These are phyloP conservation scores for Scaptomyza reducta DNA, from an alignment of 2,888 invertebrate genomes.

Conservation along the genomic window DNA sequence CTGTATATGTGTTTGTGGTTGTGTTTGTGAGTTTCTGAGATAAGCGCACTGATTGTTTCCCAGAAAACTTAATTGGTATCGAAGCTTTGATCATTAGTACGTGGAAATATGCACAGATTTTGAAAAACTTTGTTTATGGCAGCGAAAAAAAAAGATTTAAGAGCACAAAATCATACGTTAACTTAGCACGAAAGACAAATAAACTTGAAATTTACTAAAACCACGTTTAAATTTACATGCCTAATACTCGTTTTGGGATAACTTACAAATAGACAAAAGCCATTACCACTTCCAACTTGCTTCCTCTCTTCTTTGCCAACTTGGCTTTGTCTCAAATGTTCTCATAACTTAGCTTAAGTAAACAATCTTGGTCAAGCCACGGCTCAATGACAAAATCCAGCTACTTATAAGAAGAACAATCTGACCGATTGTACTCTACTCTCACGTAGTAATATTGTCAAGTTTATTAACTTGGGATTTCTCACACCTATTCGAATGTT, in stretches of 20 bases:
- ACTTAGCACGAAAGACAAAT: not conserved
- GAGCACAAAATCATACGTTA: no score
- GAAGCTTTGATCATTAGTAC: slow-evolving; percentile 31
- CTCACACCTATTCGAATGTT: slow-evolving; percentile 41
- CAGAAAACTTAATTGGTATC: slow-evolving; percentile 27
- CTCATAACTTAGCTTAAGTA: no score
- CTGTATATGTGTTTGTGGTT: slow-evolving; percentile 14
- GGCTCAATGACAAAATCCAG: slow-evolving; percentile 53
- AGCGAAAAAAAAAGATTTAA: not conserved
- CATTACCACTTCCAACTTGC: not conserved
- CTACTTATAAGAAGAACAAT: slow-evolving; percentile 63
- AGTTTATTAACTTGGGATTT: slow-evolving; percentile 20
- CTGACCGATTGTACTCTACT: slow-evolving; percentile 35
- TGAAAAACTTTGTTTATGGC: not conserved
- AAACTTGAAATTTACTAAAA: not conserved
- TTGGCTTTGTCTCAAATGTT: slow-evolving; percentile 10
- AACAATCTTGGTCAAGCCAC: slow-evolving; percentile 21
- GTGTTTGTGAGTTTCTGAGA: slow-evolving; percentile 28
- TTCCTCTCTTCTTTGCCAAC: slow-evolving; percentile 9
- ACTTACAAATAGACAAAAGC: not conserved
- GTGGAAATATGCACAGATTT: not conserved
- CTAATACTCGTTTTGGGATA: not conserved
- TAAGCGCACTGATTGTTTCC: slow-evolving; percentile 40
- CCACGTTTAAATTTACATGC: not conserved
- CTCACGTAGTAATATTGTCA: slow-evolving; percentile 8